Percentiles rank a stretch among this genome's conserved stretches.
These are phyloP conservation scores for Adrianichthys oophorus DNA, from an alignment of 2,797 vertebrate species.

Conservation along the genomic window DNA sequence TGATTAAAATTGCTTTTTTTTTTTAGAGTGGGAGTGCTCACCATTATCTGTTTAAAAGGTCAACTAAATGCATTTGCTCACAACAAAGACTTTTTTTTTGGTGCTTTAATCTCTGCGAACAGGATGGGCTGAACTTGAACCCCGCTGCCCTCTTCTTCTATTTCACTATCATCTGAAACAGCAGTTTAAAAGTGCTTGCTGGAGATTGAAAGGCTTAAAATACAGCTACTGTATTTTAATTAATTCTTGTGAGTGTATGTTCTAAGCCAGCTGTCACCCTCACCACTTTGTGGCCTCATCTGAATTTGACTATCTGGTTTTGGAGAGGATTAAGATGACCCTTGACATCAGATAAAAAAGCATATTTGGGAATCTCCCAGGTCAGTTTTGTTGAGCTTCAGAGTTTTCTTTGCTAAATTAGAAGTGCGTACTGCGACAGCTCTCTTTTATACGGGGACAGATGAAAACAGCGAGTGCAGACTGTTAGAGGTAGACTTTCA, in stretches of 20 bases:
- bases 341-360: slow-evolving; percentile 2
- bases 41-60: slow-evolving; percentile 16
- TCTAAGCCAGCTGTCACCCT: slow-evolving; percentile 11
- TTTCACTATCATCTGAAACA: slow-evolving; percentile 20
- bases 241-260: slow-evolving; percentile 22
- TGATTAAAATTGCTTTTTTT: slow-evolving; percentile 5
- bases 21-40: neutral
- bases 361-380: slow-evolving; percentile 19
- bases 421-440: slow-evolving; percentile 4
- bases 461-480: slow-evolving; percentile 18
- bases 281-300: slow-evolving; percentile 11
- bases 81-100: neutral
- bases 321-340: slow-evolving; percentile 13
- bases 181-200: slow-evolving; percentile 2
- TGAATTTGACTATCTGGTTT: slow-evolving; percentile 11
- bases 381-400: slow-evolving; percentile 12
- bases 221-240: slow-evolving; percentile 34
- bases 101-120: slow-evolving; percentile 15
- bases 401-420: neutral
- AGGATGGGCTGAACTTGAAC: slow-evolving; percentile 28
- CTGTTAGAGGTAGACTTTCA: slow-evolving; percentile 48
- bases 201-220: slow-evolving; percentile 23
- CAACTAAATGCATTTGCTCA: slow-evolving; percentile 30
- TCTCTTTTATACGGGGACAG: slow-evolving; percentile 31
- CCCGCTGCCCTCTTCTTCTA: slow-evolving; percentile 9